Evolutionary conservation across 2,113 vertebrate species (phyloP), one percentile per base, ranked within the genome.

Genomic region (Lota lota): DNA sequence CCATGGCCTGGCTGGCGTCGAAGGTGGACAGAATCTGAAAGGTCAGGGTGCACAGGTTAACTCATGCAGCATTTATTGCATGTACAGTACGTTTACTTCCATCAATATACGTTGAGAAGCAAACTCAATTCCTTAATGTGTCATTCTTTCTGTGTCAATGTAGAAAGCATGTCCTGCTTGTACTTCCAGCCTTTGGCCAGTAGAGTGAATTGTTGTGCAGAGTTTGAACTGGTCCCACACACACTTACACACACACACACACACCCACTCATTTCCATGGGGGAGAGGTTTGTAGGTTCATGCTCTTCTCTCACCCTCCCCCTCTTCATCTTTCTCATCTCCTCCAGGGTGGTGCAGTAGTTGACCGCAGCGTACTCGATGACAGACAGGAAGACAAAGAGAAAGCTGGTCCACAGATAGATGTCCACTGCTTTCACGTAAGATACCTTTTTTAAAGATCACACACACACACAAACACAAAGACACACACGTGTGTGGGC

Each of bases 371-470:
- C 95, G 0, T 95, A 97, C 76, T 96, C 95, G 0, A 94, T 93
- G 69, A 96, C 94, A 0, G 95, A 95, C 67, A 96, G 91, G 88
- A 96, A 96, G 79, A 96, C 94, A 68, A 95, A 97, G 67, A 97
- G 90, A 85, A 96, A 98, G 88, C 95, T 97, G 89, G 92, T 92
- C 94, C 96, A 96, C 88, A 98, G 89, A 87, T 95, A 95, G 67
- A 96, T 85, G 51, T 96, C 95, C 88, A 95, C 93, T 0, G 94
- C 95, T 81, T 96, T 97, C 81, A 98, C 90, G 2, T 97, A 96
- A n/a, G 95, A 97, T 78, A 96, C 94, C 90, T 90, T 8, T 11
- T 33, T 0, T 47, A 11, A 11, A 79, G 15, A 28, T 14, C 10
- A 36, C 21, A 12, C 18, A 56, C 57, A 69, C 63, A 14, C 22